Conservation (phyloP, 2,888 invertebrate genomes). For the Temnothorax ravouxi region DNA sequence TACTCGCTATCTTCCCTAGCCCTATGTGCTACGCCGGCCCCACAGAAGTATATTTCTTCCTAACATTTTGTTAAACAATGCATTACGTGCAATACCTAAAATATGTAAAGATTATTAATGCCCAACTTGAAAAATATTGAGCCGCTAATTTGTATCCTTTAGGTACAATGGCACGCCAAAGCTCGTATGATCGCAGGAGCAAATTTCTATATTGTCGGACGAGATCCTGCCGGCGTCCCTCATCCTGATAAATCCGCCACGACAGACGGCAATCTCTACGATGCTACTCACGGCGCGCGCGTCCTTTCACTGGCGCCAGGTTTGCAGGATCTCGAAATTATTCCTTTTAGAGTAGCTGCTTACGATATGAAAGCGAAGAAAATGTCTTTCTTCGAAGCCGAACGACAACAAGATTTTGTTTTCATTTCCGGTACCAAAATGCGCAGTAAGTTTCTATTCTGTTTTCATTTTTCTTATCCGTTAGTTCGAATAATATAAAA, state of each 20-base stretch:
- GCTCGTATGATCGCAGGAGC: slow-evolving; percentile 97
- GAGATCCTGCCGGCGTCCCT: slow-evolving; percentile 98
- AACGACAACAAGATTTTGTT: slow-evolving; percentile 95
- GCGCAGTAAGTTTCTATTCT: slow-evolving; percentile 89
- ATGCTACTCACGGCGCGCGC: slow-evolving; percentile 95
- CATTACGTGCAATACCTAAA: background rate
- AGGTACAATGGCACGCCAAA: slow-evolving; percentile 97
- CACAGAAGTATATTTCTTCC: slow-evolving; percentile 89
- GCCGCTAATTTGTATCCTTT: slow-evolving; percentile 33
- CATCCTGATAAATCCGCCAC: slow-evolving; percentile 91
- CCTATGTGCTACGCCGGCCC: slow-evolving; percentile 99
- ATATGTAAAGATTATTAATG: background rate
- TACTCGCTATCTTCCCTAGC: slow-evolving; percentile 98
- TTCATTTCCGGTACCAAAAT: slow-evolving; percentile 98
- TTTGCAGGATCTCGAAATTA: slow-evolving; percentile 95
- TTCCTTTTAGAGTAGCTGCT: slow-evolving; percentile 98
- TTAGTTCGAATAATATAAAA: background rate
- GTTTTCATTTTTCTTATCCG: slow-evolving; percentile 1
- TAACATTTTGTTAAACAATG: background rate
- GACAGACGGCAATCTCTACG: slow-evolving; percentile 94
- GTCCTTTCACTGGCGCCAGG: slow-evolving; percentile 98
- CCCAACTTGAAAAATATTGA: background rate
- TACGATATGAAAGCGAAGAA: slow-evolving; percentile 93
- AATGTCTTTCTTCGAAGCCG: slow-evolving; percentile 97
- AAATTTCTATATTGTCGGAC: slow-evolving; percentile 98